phyloP scores from a whole-genome alignment of 2,888 invertebrate species.

The Scrobipalpa costella region DNA sequence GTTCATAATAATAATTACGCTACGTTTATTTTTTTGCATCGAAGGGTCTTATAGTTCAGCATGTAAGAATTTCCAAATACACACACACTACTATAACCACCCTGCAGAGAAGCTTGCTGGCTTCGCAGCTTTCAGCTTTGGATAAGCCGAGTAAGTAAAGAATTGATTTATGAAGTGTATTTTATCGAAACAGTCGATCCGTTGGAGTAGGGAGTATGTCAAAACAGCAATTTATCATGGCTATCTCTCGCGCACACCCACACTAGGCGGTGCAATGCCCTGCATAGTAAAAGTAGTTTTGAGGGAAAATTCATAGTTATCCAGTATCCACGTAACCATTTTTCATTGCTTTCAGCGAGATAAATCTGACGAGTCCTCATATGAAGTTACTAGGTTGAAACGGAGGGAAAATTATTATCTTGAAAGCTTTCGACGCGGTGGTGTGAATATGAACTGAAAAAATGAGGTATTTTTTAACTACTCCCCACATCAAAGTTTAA shows the following conservation, averaged over 20 bases:
- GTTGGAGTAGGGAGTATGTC: constrained; percentile 51
- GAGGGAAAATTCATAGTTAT: constrained; percentile 26
- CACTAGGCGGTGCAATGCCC: constrained; percentile 45
- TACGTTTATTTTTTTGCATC: too few relatives aligned
- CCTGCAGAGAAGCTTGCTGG: not conserved
- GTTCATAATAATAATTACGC: too few relatives aligned
- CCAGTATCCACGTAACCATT: constrained; percentile 29
- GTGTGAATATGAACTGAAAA: not conserved
- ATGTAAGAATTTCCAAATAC: not conserved
- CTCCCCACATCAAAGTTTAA: too few relatives aligned
- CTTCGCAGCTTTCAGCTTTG: constrained; percentile 1
- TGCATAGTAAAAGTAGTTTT: constrained; percentile 30
- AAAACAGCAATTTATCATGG: constrained; percentile 68
- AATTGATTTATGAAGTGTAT: constrained; percentile 49
- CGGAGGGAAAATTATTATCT: constrained; percentile 35
- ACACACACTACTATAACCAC: not conserved
- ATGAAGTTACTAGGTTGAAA: constrained; percentile 29
- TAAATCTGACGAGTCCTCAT: not conserved
- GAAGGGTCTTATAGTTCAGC: too few relatives aligned
- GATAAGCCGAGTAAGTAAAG: constrained; percentile 29
- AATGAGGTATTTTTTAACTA: not conserved
- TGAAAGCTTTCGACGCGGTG: not conserved
- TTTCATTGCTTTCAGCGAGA: constrained; percentile 10
- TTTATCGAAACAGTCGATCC: constrained; percentile 67
- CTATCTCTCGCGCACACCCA: constrained; percentile 62